A percentile compares a stretch with the other conserved stretches of the same genome.
Conservation (phyloP, 1,140 invertebrate genomes). For the Drosophila orosa region DNA sequence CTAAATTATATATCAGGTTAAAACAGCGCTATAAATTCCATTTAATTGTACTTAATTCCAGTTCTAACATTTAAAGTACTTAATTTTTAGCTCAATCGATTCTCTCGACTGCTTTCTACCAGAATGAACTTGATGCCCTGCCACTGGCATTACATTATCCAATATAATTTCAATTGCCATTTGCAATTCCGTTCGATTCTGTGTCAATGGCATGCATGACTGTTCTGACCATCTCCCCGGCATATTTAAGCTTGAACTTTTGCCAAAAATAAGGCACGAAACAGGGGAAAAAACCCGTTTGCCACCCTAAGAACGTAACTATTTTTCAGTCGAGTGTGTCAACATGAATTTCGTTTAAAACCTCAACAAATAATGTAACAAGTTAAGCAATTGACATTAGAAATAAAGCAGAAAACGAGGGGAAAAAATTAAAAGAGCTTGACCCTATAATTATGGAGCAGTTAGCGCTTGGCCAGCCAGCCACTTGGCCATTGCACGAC, state of each 20-base stretch:
- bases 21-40: neutral
- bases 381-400: slow-evolving; percentile 38
- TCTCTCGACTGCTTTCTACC: neutral
- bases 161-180: slow-evolving; percentile 11
- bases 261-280: neutral
- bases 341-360: slow-evolving; percentile 1
- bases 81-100: neutral
- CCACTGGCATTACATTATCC: slow-evolving; percentile 22
- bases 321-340: slow-evolving; percentile 7
- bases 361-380: slow-evolving; percentile 28
- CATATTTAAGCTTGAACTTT: slow-evolving; percentile 17
- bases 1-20: neutral
- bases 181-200: slow-evolving; percentile 19
- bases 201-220: slow-evolving; percentile 18
- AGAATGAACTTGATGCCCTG: slow-evolving; percentile 22
- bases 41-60: too few relatives aligned
- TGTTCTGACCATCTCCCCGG: neutral
- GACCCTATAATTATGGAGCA: slow-evolving; percentile 60
- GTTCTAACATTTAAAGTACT: neutral
- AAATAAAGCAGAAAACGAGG: slow-evolving; percentile 18
- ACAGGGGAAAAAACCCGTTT: slow-evolving; percentile 4
- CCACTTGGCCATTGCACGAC: slow-evolving; percentile 25
- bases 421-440: slow-evolving; percentile 26
- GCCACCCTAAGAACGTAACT: slow-evolving; percentile 10
- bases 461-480: slow-evolving; percentile 62